Percentiles rank a stretch among this genome's conserved stretches.
Evolutionary conservation across 2,797 vertebrate species (phyloP).

Genomic region (Gouania willdenowi): DNA sequence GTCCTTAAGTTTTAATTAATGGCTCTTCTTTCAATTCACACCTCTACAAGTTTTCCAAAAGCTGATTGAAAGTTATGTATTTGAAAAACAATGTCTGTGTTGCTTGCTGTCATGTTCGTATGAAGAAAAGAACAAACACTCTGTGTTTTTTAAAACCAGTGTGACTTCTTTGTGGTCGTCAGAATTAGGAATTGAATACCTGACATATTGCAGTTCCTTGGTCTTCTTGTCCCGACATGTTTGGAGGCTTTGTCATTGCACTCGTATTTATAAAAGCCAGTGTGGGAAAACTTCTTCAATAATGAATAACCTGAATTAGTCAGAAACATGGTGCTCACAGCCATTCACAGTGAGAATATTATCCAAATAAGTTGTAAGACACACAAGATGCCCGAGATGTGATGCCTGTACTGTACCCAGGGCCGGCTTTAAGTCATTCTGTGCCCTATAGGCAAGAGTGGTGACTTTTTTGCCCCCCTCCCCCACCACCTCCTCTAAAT

Average conservation of each 20-base stretch:
- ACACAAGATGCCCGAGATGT: too few relatives aligned
- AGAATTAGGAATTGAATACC: slow-evolving; percentile 7
- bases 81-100: slow-evolving; percentile 11
- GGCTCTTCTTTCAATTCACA: slow-evolving; percentile 18
- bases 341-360: too few relatives aligned
- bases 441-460: too few relatives aligned
- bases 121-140: slow-evolving; percentile 18
- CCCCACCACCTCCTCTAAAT: too few relatives aligned
- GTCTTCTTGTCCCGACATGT: slow-evolving; percentile 8
- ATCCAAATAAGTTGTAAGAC: too few relatives aligned
- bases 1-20: slow-evolving; percentile 32
- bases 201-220: slow-evolving; percentile 12
- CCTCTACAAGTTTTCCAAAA: slow-evolving; percentile 15
- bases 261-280: slow-evolving; percentile 34
- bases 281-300: slow-evolving; percentile 15
- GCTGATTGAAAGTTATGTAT: background rate
- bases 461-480: too few relatives aligned
- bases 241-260: slow-evolving; percentile 25
- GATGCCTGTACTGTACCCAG: too few relatives aligned
- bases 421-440: too few relatives aligned
- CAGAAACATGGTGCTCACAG: slow-evolving; percentile 28
- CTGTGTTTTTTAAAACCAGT: background rate
- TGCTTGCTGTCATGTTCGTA: slow-evolving; percentile 6
- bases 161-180: slow-evolving; percentile 16
- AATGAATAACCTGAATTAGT: slow-evolving; percentile 42